Evolutionary conservation across 2,113 vertebrate genomes (phyloP), one percentile per base, ranked within the genome.

Genomic region (Lates calcarifer): DNA sequence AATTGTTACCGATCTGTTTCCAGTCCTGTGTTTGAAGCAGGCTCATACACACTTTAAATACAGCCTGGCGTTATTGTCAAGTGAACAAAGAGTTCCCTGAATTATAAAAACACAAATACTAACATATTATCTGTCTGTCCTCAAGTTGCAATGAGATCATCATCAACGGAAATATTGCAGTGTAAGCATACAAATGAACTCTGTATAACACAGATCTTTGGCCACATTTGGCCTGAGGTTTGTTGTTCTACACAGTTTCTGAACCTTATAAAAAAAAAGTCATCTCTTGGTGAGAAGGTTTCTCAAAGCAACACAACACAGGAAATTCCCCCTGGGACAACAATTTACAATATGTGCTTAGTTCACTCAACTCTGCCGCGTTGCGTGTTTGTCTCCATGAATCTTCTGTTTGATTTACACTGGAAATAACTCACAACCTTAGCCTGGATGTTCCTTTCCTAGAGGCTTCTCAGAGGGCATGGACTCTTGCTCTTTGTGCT

Each of bases 401-500:
- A 77, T 78, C 58, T 35, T 63, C 24, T 26, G 63, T 86, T 86
- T 74, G 65, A 85, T 78, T 82, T 73, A 35, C 15, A 17, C 80
- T 82, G 43, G 67, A 84, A 85, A 45, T 78, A 77, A 75, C 70
- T 75, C 51, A 12, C n/a, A 79, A 82, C 71, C 75, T 77, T 64
- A 29, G 17, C 45, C 72, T 80, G 72, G 28, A 83, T 79, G 29
- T 61, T 76, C 10, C 76, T 41, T 41, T 79, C 80, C 39, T 47
- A 45, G 41, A 81, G 72, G 65, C 84, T 86, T 71, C 78, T 87
- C 69, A 65, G 71, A 82, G 72, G 84, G 62, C 82, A 74, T 5
- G 22, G 65, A 63, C 81, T 86, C 35, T 76, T 82, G 75, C 81
- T 80, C 88, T 90, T 86, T 90, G 85, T 80, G 62, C 77, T 84